phyloP scores from a whole-genome alignment of 2,888 invertebrate genomes.

The Drosophila peninsularis region DNA sequence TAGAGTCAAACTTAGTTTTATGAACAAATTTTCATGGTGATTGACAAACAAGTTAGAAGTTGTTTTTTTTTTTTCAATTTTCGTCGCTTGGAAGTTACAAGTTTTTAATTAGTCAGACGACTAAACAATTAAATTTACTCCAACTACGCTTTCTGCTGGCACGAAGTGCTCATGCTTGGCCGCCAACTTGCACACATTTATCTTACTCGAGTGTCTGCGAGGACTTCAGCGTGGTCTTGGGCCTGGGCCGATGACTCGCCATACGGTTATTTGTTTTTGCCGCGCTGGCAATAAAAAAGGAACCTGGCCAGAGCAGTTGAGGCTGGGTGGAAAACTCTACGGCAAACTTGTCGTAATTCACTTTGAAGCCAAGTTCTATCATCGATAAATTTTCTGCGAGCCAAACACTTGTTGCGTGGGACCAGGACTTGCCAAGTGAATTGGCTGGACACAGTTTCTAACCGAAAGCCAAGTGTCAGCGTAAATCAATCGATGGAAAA shows the following conservation, averaged over 20 bases:
- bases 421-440: not conserved
- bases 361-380: slow-evolving; percentile 70
- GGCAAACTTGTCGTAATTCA: slow-evolving; percentile 76
- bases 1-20: slow-evolving; percentile 13
- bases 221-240: not conserved
- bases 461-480: slow-evolving; percentile 27
- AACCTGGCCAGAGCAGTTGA: slow-evolving; percentile 30
- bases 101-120: slow-evolving; percentile 78
- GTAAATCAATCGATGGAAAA: slow-evolving; percentile 38
- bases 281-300: slow-evolving; percentile 36
- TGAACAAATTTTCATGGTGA: slow-evolving; percentile 8
- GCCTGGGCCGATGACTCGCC: slow-evolving; percentile 37
- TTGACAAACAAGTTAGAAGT: slow-evolving; percentile 44
- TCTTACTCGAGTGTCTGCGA: slow-evolving; percentile 51
- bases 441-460: slow-evolving; percentile 21
- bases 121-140: slow-evolving; percentile 71
- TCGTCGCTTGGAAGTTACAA: slow-evolving; percentile 54
- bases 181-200: slow-evolving; percentile 64
- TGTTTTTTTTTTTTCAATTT: slow-evolving; percentile 45
- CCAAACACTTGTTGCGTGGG: slow-evolving; percentile 70
- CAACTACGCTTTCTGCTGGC: slow-evolving; percentile 24
- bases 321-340: slow-evolving; percentile 22
- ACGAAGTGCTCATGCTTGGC: slow-evolving; percentile 16
- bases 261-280: slow-evolving; percentile 44
- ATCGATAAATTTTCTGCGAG: slow-evolving; percentile 68